Conservation (phyloP, 2,113 vertebrate species). For the Euleptes europaea region DNA sequence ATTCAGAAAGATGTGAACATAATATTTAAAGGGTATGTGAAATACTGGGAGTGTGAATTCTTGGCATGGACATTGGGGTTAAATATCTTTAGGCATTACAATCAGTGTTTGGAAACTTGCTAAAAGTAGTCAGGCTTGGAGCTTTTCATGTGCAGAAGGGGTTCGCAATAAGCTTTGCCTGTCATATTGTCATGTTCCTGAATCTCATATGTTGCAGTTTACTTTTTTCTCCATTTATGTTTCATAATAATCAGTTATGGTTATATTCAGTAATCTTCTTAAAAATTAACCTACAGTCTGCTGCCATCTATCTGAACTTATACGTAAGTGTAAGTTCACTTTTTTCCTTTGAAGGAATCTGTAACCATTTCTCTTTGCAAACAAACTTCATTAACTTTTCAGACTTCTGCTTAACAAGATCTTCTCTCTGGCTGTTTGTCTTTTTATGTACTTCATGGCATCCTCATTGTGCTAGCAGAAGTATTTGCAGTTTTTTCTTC, state of each 20-base stretch:
- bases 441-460: constrained; percentile 20
- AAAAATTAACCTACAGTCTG: background rate
- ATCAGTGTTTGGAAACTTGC: background rate
- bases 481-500: constrained; percentile 1
- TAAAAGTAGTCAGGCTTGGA: background rate
- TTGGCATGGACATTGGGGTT: background rate
- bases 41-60: background rate
- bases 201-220: background rate
- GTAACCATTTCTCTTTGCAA: background rate
- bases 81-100: background rate
- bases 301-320: background rate
- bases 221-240: background rate
- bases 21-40: background rate
- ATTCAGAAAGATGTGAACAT: background rate
- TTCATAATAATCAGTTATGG: background rate
- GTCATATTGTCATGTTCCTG: background rate
- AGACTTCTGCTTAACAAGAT: background rate
- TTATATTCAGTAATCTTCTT: background rate
- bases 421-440: constrained; percentile 12
- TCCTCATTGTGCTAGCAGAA: constrained; percentile 23
- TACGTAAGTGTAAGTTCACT: background rate
- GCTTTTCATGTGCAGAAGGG: background rate
- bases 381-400: background rate
- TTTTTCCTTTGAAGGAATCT: background rate
- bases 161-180: constrained; percentile 7